Percentiles rank a stretch among this genome's conserved stretches.
These are phyloP conservation scores for Eulemur rufifrons DNA, from an alignment of 2,113 vertebrate genomes.

Conservation along the genomic window DNA sequence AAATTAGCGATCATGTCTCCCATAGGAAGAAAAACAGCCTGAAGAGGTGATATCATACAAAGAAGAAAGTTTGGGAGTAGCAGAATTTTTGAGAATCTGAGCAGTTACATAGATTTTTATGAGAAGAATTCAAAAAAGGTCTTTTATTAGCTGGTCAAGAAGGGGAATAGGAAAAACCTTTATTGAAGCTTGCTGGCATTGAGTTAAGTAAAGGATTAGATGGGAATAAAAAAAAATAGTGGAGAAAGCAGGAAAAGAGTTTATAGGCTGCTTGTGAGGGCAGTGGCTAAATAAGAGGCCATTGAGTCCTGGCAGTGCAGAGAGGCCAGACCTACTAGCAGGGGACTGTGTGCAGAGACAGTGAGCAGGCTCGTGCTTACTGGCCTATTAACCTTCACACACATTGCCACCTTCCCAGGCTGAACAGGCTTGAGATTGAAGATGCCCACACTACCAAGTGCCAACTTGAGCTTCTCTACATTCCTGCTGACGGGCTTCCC, in stretches of 20 bases:
- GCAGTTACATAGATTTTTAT: background rate
- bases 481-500: conserved; percentile 47
- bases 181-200: background rate
- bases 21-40: background rate
- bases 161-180: background rate
- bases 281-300: background rate
- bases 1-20: background rate
- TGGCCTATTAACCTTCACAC: background rate
- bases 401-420: background rate
- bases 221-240: background rate
- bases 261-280: background rate
- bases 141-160: background rate
- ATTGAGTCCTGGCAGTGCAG: background rate
- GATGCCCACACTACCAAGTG: background rate
- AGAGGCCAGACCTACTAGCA: background rate
- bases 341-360: background rate
- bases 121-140: background rate
- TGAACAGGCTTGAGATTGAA: background rate
- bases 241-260: background rate
- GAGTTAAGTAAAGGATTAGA: background rate
- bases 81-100: background rate
- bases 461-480: background rate
- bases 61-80: background rate
- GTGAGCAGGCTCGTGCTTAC: background rate
- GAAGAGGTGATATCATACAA: background rate